These are phyloP conservation scores for Serrognathus titanus DNA, from an alignment of 2,888 invertebrate species.

Conservation along the genomic window DNA sequence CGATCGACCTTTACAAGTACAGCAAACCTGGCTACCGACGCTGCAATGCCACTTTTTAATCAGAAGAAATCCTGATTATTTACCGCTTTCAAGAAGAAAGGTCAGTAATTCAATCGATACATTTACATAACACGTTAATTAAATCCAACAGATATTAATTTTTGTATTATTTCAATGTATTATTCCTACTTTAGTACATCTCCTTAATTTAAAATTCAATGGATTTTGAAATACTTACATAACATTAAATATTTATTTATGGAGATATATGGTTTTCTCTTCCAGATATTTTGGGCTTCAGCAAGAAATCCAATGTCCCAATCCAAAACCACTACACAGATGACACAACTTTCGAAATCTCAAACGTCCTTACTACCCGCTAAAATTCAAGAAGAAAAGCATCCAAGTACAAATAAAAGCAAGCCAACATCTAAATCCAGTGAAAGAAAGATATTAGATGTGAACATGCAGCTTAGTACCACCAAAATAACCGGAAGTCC, in stretches of 20 bases:
- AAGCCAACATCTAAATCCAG: constrained; percentile 30
- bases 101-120: constrained; percentile 24
- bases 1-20: constrained; percentile 78
- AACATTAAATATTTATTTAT: too few relatives aligned
- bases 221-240: too few relatives aligned
- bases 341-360: constrained; percentile 46
- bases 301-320: constrained; percentile 50
- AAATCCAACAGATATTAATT: not conserved
- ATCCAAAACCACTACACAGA: constrained; percentile 45
- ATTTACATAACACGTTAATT: not conserved
- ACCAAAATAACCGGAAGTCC: constrained; percentile 36
- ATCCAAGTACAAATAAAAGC: constrained; percentile 31
- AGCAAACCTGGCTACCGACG: constrained; percentile 65
- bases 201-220: too few relatives aligned
- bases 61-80: constrained; percentile 75
- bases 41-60: constrained; percentile 78
- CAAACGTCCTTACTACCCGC: constrained; percentile 41
- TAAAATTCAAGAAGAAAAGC: constrained; percentile 36
- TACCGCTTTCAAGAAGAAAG: constrained; percentile 56
- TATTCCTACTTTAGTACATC: too few relatives aligned
- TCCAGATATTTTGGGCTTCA: constrained; percentile 58
- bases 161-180: not conserved
- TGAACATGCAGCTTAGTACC: constrained; percentile 30
- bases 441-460: constrained; percentile 26
- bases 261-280: constrained; percentile 25